Base-by-base conservation (phyloP, 2,113 vertebrate genomes). In the Sylvilagus bachmani region DNA sequence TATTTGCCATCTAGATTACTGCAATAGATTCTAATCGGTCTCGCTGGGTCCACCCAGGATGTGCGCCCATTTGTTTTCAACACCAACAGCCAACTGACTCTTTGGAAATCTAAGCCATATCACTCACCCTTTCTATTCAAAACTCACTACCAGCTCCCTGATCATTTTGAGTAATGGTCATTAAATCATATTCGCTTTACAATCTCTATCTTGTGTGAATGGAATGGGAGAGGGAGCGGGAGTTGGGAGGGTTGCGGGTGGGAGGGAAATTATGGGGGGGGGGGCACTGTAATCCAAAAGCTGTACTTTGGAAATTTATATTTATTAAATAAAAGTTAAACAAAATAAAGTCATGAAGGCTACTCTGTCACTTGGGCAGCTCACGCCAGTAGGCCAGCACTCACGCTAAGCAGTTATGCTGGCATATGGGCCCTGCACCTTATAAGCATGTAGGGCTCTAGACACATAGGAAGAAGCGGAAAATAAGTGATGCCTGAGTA, bases 41-140 rank as follows among this genome's bases (percentile, higher is more conserved):
- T 91, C 58, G 29, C 24, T 64, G 49, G 6, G 29, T 53, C 25
- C 67, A 90, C 29, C 17, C 8, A 36, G 33, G 31, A 53, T 12
- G 9, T 5, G 16, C 17, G 29, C 62, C 10, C n/a, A 74, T 51
- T 31, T 33, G 9, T 49, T 82, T 90, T 49, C 36, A 61, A 90
- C 22, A 82, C 31, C 22, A 82, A 55, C 24, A 82, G 53, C 67
- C 31, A 83, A 73, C 62, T 36, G 7, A 49, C 36, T 74, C 36
- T 91, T 82, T 73, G 22, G 64, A 91, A 82, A 64, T 74, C 22
- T 82, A 81, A 71, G 36, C 71, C 73, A 86, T 55, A 67, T 75
- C 14, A 69, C 70, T 61, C 0, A 44, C 4, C 6, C 55, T 69
- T 83, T 67, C 27, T 77, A 69, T 71, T 85, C 44, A 77, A 85